Evolutionary conservation across 1,140 invertebrate genomes (phyloP).

Genomic region (Antheraea pernyi): DNA sequence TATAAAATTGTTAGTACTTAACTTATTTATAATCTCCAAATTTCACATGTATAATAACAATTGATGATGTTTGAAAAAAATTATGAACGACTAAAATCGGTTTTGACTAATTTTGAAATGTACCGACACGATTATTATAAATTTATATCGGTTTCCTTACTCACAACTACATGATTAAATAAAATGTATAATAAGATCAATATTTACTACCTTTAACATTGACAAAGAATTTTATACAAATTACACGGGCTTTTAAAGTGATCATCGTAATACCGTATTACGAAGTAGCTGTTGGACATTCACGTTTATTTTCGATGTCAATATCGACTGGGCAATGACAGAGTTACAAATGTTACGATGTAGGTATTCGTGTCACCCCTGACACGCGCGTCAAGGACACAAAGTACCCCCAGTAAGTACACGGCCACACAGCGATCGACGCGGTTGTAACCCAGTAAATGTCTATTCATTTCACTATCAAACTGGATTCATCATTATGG

Average conservation of each 20-base stretch:
- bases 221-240: background rate
- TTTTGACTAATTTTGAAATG: too few relatives aligned
- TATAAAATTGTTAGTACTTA: too few relatives aligned
- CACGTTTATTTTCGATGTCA: conserved; percentile 9
- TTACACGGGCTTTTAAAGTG: background rate
- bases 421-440: conserved; percentile 10
- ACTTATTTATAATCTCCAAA: too few relatives aligned
- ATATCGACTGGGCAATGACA: conserved; percentile 15
- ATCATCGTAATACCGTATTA: background rate
- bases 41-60: too few relatives aligned
- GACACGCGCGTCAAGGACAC: conserved; percentile 35
- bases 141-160: too few relatives aligned
- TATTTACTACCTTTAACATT: background rate
- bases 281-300: background rate
- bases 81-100: too few relatives aligned
- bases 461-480: conserved; percentile 40
- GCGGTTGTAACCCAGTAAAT: conserved; percentile 18
- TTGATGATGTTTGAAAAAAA: too few relatives aligned
- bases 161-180: too few relatives aligned
- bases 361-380: conserved; percentile 26
- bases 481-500: conserved; percentile 19
- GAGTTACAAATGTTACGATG: background rate
- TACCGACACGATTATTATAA: too few relatives aligned
- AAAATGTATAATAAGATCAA: too few relatives aligned
- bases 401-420: conserved; percentile 27